These are phyloP conservation scores for Aspidiotus destructor DNA, from an alignment of 2,888 invertebrate species.

Conservation along the genomic window DNA sequence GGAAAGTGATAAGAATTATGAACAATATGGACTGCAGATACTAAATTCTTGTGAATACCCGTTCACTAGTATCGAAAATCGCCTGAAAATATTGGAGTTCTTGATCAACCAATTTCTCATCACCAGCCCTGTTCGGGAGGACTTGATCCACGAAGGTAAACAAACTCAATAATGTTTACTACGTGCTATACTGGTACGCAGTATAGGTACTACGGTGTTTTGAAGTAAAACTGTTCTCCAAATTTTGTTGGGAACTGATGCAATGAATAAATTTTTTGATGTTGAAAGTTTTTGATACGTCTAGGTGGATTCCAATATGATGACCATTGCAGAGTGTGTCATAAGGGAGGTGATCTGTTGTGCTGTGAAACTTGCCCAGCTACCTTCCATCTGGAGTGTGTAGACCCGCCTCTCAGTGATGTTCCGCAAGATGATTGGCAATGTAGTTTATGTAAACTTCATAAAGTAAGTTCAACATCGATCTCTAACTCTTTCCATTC, in stretches of 20 bases:
- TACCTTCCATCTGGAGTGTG: slow-evolving; percentile 93
- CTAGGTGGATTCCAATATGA: slow-evolving; percentile 77
- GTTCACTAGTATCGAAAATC: slow-evolving; percentile 67
- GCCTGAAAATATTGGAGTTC: slow-evolving; percentile 75
- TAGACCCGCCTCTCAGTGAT: slow-evolving; percentile 85
- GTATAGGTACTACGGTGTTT: not conserved
- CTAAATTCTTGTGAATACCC: slow-evolving; percentile 74
- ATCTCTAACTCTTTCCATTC: not conserved
- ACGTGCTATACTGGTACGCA: no score
- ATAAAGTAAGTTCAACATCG: slow-evolving; percentile 52
- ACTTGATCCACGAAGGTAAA: slow-evolving; percentile 82
- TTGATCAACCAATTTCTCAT: slow-evolving; percentile 89
- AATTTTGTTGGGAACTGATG: not conserved
- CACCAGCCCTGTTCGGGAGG: slow-evolving; percentile 85
- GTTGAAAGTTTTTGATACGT: not conserved
- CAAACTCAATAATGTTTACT: slow-evolving; percentile 2
- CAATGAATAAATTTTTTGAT: not conserved
- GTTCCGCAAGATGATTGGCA: slow-evolving; percentile 97
- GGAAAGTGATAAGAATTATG: slow-evolving; percentile 77
- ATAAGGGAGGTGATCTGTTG: slow-evolving; percentile 82
- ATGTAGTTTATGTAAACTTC: slow-evolving; percentile 84
- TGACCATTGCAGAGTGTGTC: slow-evolving; percentile 85
- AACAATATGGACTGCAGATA: slow-evolving; percentile 59
- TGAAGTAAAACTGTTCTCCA: not conserved
- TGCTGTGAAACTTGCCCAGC: slow-evolving; percentile 98